Base-by-base conservation (phyloP, 2,888 invertebrate genomes). In the Drosophila cognata region DNA sequence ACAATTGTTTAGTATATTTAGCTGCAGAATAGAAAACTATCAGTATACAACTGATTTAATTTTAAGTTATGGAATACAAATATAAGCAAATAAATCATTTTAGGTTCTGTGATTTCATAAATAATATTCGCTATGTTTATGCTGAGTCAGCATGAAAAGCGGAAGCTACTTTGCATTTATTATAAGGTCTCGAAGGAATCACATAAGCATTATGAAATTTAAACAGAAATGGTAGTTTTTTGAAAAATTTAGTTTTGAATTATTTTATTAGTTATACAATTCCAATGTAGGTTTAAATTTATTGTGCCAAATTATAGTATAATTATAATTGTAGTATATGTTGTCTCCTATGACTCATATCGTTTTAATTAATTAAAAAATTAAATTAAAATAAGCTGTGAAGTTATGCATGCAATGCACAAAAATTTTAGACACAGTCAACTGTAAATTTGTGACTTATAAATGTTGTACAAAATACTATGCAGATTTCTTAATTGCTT, bases 401-500 rank as follows among this genome's bases (percentile, higher is more conserved):
- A 21, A 41, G n/a, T n/a, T n/a, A 11, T n/a, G 11, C 2, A n/a
- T 11, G 43, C n/a, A 43, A 11, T n/a, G n/a, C 6, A 11, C n/a
- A n/a, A 6, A 5, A 43, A 16, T 48, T 36, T 43, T 41, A 51
- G 59, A 28, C 29, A 25, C 66, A 63, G 11, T 71, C 57, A 74
- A 78, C 71, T 70, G 59, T 62, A 72, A 74, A 68, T 78, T 74
- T 78, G 53, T 71, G 77, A 71, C 64, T 73, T 56, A 68, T 72
- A 67, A 68, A 67, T 55, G 36, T 52, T 52, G 60, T 50, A 64
- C 62, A 74, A 72, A 86, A 74, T 55, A 50, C 53, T 78, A 83
- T 84, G 89, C 84, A 74, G 76, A 84, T 89, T 65, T 80, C 52
- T 74, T 74, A 78, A 86, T 76, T 86, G 70, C 62, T 59, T 11